Base-by-base conservation (phyloP, 2,888 invertebrate genomes). In the Portevinia maculata region DNA sequence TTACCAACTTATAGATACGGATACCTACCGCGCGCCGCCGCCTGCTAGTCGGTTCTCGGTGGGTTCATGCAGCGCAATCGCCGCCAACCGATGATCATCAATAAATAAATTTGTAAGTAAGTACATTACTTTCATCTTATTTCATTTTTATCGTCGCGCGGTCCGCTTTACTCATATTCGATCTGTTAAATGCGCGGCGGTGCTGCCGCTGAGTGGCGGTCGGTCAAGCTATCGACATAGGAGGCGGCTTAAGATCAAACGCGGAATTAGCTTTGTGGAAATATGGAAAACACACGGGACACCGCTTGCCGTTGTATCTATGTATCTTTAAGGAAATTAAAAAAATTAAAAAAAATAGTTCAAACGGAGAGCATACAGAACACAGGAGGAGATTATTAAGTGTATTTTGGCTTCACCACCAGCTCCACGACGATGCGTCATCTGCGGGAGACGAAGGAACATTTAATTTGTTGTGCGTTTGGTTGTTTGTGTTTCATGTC, bases 41-140 rank as follows among this genome's bases (percentile, higher is more conserved):
- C 21, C 39, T 21, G 37, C 17, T 7, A 48, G 50, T 17, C 37
- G 71, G 9, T 30, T 6, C 4, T 53, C 34, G 50, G 19, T 39
- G 50, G 28, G 44, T 46, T 41, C 32, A 64, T 78, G 83, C 78
- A 78, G 83, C 67, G 78, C 78, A 83, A 83, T 83, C 83, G 83
- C 83, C 83, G 83, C 83, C 71, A 78, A 73, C 78, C 78, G 83
- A 83, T 83, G 83, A 83, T 83, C 83, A 83, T 83, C 83, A 83
- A 83, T 83, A 83, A 83, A 83, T 83, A 83, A 83, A 83, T 83
- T 83, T 83, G 83, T 83, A 83, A 83, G 78, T 83, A 83, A 83
- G 83, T 83, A 83, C 83, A 83, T 83, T 83, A 83, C 83, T 83
- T 83, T 83, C 83, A 83, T 83, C 83, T 83, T 83, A 83, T 78